Evolutionary conservation across 1,140 invertebrate species (phyloP), one percentile per base, ranked within the genome.

Genomic region (Mamestra configurata): DNA sequence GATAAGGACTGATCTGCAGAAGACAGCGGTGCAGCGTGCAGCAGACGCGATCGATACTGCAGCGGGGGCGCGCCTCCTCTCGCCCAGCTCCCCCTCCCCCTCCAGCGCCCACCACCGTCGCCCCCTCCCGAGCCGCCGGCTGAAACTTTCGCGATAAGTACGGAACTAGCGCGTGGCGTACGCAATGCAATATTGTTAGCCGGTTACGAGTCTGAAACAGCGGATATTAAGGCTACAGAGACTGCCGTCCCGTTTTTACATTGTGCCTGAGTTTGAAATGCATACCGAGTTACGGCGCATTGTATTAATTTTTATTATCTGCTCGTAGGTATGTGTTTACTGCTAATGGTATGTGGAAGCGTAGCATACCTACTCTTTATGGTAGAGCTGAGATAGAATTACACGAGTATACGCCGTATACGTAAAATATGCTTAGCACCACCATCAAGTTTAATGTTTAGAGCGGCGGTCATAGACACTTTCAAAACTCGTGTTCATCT

Each of bases 161-260:
- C 89, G 85, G 89, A 93, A 94, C 92, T 94, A 94, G 89, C 93
- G 93, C 92, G 93, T 93, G 88, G 83, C 84, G 91, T 93, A 94
- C 93, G 93, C 93, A 94, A 93, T 89, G 92, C 93, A 94, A 94
- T 94, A 94, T 94, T 94, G 93, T 94, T 94, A 94, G 93, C 92
- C 87, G 88, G 93, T 93, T 94, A 90, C 91, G 92, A 94, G 92
- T 91, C 90, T 92, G 89, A 89, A 92, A 93, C 90, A 91, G 90
- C 93, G 91, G 92, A 92, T 93, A 93, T 94, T 93, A 93, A 93
- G 90, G 90, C 90, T 88, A 88, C 87, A 90, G 84, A 86, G 86
- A 86, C 86, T 88, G 86, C 81, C 86, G 88, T 84, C 73, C 87
- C 85, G 89, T 93, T 92, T 92, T 93, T 92, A 90, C 88, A 90